Percentiles rank a stretch among this genome's conserved stretches.
phyloP scores from a whole-genome alignment of 2,888 invertebrate species.

The Podabrus alpinus region DNA sequence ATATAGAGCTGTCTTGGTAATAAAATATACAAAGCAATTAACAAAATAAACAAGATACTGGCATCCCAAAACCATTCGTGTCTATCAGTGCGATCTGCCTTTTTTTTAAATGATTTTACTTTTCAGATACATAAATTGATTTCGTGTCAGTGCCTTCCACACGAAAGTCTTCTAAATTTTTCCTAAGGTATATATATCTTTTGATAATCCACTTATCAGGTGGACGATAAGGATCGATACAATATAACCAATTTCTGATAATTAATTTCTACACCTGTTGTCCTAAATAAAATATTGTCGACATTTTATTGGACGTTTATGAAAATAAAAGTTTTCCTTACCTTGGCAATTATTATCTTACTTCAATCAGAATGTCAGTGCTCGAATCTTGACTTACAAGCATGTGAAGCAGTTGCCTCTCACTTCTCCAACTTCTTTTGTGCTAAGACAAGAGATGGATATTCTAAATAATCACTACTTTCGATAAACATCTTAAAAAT shows the following conservation, averaged over 20 bases:
- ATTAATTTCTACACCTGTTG: neutral
- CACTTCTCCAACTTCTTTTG: constrained; percentile 34
- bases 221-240: neutral
- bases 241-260: neutral
- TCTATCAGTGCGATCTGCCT: constrained; percentile 29
- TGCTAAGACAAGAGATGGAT: constrained; percentile 38
- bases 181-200: neutral
- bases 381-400: constrained; percentile 27
- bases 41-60: constrained; percentile 45
- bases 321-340: constrained; percentile 18
- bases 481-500: constrained; percentile 31
- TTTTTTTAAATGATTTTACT: constrained; percentile 11
- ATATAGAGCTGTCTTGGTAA: constrained; percentile 41
- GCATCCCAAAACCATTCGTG: constrained; percentile 31
- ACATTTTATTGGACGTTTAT: neutral
- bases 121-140: constrained; percentile 10
- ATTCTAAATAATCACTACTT: constrained; percentile 32
- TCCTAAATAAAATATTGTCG: neutral
- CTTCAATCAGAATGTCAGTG: constrained; percentile 24
- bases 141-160: neutral
- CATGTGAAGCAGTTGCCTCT: constrained; percentile 28
- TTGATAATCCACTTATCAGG: neutral
- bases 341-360: constrained; percentile 38
- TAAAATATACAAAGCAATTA: constrained; percentile 48
- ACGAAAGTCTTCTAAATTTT: neutral